Evolutionary conservation across 1,140 invertebrate genomes (phyloP), one percentile per base, ranked within the genome.

Genomic region (Pseudomyrmex gracilis): DNA sequence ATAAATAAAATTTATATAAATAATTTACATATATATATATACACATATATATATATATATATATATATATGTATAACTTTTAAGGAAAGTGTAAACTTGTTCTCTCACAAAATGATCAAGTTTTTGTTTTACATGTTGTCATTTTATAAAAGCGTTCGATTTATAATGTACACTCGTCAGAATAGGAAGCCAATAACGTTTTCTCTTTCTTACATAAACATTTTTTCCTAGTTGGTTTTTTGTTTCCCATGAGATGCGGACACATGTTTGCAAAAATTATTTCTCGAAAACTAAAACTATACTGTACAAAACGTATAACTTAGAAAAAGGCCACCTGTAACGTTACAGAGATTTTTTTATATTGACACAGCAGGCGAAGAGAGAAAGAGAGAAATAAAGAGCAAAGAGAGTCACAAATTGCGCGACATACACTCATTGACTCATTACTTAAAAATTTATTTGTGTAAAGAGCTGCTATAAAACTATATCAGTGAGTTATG

Each of bases 111-210:
- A 34, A 34, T 34, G 34, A 34, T 34, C 34, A 34, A 34, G 34
- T 34, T 34, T 7, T 7, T 34, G 34, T 34, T 34, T 24, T 57
- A 82, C 63, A 73, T 67, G 34, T 34, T 34, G 34, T 64, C 1
- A 66, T 22, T 55, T 67, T 83, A 53, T n/a, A 53, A 60, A 60
- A 43, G 43, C 60, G 82, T 78, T 68, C 20, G 34, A 24, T 12
- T 4, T 34, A 55, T 10, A 20, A 43, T 77, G n/a, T 12, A 60
- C 70, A 47, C n/a, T 51, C 15, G 13, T 58, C 76, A 84, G 84
- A 73, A 84, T 89, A 84, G 87, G 83, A 89, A 86, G 82, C 80
- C 74, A 82, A 82, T 51, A 71, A 82, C 24, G 13, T 49, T 2
- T 64, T 55, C 2, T 64, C 43, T 58, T 49, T 47, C 51, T 61